Base-by-base conservation (phyloP, 2,888 invertebrate species). In the Cryptocephalus primarius region DNA sequence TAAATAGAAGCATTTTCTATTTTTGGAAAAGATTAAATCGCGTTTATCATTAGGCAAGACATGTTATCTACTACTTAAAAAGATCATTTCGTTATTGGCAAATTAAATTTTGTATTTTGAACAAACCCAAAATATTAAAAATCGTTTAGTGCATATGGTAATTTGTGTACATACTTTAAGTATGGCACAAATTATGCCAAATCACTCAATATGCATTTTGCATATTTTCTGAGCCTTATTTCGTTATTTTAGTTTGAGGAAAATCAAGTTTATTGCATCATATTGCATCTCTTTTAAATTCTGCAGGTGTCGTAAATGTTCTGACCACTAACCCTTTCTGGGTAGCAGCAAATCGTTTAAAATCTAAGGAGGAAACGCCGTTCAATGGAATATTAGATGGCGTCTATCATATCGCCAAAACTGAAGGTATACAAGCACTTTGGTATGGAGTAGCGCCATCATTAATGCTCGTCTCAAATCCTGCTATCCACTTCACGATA, bases 401-500 rank as follows among this genome's bases (percentile, higher is more conserved):
- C 8, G 70, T 91, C 3, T 48, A 73, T 33, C 80, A 85, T 62
- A 77, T 92, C 43, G 79, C 77, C 38, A 76, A 74, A 57, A 78
- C 77, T 22, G 92, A 93, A 70, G 93, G 93, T 9, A 53, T 82
- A 1, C 64, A 68, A 45, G 82, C 83, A 0, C 71, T 94, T 32
- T 93, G 92, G 91, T 82, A 87, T 32, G 90, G 92, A 9, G 80
- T 87, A 1, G 67, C 83, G 33, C 88, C 93, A 3, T 92, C 92
- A 1, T 68, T 94, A n/a, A 71, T 93, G 48, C 72, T 94, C 34
- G 88, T 90, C 13, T 78, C 83, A 9, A 94, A 94, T 72, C 94
- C 94, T 11, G 89, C 92, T 1, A 80, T 94, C 52, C 92, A 93
- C 67, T 93, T 93, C 65, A 90, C 92, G 80, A 82, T 88, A 44